phyloP scores from a whole-genome alignment of 2,113 vertebrate species.

The Chrysochloris asiatica region DNA sequence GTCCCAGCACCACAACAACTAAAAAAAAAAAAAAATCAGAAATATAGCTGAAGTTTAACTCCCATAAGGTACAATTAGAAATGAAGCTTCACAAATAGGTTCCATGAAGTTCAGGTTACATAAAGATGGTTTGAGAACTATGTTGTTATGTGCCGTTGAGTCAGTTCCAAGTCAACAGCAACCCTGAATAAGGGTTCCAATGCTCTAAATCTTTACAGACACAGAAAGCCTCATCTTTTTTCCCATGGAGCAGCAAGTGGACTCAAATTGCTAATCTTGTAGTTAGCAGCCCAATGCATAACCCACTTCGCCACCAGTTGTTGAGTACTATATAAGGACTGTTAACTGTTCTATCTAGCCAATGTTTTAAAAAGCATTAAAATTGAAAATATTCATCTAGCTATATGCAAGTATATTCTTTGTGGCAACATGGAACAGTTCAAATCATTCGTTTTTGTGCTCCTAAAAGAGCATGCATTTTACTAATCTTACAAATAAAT shows the following conservation, averaged over 20 bases:
- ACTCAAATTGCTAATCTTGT: too few relatives aligned
- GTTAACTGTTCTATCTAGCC: neutral
- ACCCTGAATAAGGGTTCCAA: too few relatives aligned
- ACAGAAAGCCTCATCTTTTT: too few relatives aligned
- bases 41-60: neutral
- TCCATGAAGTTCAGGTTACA: neutral
- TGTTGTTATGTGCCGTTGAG: too few relatives aligned
- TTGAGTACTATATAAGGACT: too few relatives aligned
- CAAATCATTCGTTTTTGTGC: neutral
- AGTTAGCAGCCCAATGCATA: too few relatives aligned
- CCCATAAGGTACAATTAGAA: constrained; percentile 4
- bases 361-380: constrained; percentile 20
- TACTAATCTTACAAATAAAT: constrained; percentile 21
- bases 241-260: too few relatives aligned
- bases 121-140: neutral
- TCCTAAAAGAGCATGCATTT: neutral
- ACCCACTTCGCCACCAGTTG: too few relatives aligned
- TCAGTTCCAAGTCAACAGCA: too few relatives aligned
- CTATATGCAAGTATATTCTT: neutral
- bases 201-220: too few relatives aligned
- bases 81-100: neutral
- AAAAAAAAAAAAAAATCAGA: neutral
- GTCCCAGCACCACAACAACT: constrained; percentile 98
- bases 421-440: neutral
- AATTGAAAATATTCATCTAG: neutral